Conservation (phyloP, 2,797 vertebrate genomes). For the Antennarius maculatus region DNA sequence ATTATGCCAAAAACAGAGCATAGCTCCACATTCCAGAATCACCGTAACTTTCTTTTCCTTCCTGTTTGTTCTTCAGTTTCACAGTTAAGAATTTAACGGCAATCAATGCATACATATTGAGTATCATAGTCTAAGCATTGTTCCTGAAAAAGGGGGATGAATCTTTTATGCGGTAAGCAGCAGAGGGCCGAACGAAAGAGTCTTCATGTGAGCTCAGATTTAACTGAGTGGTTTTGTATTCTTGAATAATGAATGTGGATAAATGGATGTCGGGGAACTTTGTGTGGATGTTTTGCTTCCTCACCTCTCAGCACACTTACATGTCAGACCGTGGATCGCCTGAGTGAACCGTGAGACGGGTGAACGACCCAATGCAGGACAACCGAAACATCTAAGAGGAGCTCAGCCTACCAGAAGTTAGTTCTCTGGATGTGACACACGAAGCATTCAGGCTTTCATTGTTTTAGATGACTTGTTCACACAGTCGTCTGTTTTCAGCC, state of each 20-base stretch:
- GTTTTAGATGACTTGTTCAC: conserved; percentile 35
- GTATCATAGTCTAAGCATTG: conserved; percentile 30
- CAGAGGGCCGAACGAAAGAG: conserved; percentile 48
- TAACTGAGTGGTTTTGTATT: conserved; percentile 77
- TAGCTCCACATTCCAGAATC: conserved; percentile 17
- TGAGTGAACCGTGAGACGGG: conserved; percentile 20
- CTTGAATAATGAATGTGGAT: conserved; percentile 78
- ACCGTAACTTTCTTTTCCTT: conserved; percentile 16
- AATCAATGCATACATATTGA: conserved; percentile 51
- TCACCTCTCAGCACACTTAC: conserved; percentile 34
- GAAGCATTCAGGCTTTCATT: conserved; percentile 14
- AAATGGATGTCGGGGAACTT: conserved; percentile 64
- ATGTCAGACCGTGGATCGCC: conserved; percentile 17
- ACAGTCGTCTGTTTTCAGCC: conserved; percentile 60
- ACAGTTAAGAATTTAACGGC: conserved; percentile 48
- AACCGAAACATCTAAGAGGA: no score
- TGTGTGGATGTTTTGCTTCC: conserved; percentile 26
- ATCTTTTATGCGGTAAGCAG: conserved; percentile 62
- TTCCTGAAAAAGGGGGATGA: conserved; percentile 48
- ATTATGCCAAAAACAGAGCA: conserved; percentile 4
- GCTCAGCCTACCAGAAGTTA: neutral
- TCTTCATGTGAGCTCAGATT: conserved; percentile 67
- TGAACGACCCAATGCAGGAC: conserved; percentile 25
- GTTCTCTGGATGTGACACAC: conserved; percentile 26
- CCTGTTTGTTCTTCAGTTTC: conserved; percentile 30